Conservation (phyloP, 2,888 invertebrate genomes). For the Xanthia togata region DNA sequence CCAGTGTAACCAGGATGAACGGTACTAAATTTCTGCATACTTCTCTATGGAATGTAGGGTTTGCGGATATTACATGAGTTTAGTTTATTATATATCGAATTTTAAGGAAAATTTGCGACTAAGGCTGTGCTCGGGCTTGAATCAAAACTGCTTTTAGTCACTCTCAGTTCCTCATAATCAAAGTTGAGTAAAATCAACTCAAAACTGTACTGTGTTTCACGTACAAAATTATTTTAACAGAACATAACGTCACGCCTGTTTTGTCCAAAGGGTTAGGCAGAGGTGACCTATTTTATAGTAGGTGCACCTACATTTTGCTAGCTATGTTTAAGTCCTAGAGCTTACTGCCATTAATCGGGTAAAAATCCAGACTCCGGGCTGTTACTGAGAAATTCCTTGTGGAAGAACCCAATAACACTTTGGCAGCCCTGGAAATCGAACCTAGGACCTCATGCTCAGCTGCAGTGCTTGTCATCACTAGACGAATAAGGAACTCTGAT, state of each 20-base stretch:
- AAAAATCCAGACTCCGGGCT: not conserved
- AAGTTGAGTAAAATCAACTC: not conserved
- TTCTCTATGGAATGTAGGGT: slow-evolving; percentile 1
- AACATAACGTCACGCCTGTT: not conserved
- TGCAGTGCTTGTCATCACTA: not conserved
- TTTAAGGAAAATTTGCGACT: not conserved
- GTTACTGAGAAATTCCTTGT: not conserved
- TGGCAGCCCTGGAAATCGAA: not conserved
- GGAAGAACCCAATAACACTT: not conserved
- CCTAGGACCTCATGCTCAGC: too few species aligned
- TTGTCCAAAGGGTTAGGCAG: too few species aligned
- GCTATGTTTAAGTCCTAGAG: not conserved
- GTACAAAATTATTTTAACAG: not conserved
- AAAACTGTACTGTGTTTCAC: not conserved
- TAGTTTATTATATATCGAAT: slow-evolving; percentile 2
- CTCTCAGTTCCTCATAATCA: too few species aligned
- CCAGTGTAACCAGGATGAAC: slow-evolving; percentile 10
- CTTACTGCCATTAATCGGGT: not conserved
- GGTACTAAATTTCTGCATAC: slow-evolving; percentile 8
- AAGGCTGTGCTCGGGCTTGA: not conserved
- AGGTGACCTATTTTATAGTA: not conserved
- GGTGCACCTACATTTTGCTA: not conserved
- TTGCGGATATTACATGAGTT: slow-evolving; percentile 23
- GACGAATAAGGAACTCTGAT: not conserved
- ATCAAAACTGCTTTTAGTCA: too few species aligned